Percentiles rank a stretch among this genome's conserved stretches.
These are phyloP conservation scores for Ochlodes sylvanus DNA, from an alignment of 2,888 invertebrate genomes.

Conservation along the genomic window DNA sequence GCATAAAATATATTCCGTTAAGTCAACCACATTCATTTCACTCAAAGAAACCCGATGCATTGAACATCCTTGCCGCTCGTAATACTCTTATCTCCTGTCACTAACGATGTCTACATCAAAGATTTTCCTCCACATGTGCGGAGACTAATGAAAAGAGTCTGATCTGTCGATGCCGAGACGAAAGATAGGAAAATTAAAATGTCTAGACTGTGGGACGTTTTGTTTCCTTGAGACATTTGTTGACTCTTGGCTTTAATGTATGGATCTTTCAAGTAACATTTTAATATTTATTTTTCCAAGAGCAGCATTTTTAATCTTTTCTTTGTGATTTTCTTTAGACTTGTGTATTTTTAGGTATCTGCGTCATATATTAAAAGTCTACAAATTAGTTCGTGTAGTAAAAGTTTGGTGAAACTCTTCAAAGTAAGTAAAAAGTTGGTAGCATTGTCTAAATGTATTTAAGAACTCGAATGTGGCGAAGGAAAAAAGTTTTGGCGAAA, in stretches of 20 bases:
- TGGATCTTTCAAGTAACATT: slow-evolving; percentile 28
- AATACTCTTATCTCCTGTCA: slow-evolving; percentile 67
- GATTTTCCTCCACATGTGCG: slow-evolving; percentile 72
- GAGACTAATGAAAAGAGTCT: slow-evolving; percentile 75
- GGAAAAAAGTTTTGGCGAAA: slow-evolving; percentile 49
- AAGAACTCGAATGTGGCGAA: slow-evolving; percentile 8
- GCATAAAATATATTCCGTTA: slow-evolving; percentile 32
- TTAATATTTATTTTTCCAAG: slow-evolving; percentile 9
- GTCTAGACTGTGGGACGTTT: slow-evolving; percentile 77
- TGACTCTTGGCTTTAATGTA: slow-evolving; percentile 39
- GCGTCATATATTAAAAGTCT: not conserved
- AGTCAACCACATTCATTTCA: slow-evolving; percentile 30
- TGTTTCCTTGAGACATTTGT: slow-evolving; percentile 64
- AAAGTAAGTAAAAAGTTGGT: slow-evolving; percentile 39
- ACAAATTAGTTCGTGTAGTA: not conserved
- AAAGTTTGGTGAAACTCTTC: slow-evolving; percentile 9
- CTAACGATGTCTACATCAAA: slow-evolving; percentile 79
- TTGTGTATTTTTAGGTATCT: not conserved
- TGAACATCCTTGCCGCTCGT: slow-evolving; percentile 40
- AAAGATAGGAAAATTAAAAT: slow-evolving; percentile 83
- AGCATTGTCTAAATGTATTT: not conserved
- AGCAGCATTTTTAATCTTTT: not conserved
- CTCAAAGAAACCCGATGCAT: slow-evolving; percentile 36
- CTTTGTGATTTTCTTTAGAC: not conserved
- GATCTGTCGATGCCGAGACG: slow-evolving; percentile 71